Evolutionary conservation across 2,888 invertebrate genomes (phyloP), one percentile per base, ranked within the genome.

Genomic region (Elysia crispata): DNA sequence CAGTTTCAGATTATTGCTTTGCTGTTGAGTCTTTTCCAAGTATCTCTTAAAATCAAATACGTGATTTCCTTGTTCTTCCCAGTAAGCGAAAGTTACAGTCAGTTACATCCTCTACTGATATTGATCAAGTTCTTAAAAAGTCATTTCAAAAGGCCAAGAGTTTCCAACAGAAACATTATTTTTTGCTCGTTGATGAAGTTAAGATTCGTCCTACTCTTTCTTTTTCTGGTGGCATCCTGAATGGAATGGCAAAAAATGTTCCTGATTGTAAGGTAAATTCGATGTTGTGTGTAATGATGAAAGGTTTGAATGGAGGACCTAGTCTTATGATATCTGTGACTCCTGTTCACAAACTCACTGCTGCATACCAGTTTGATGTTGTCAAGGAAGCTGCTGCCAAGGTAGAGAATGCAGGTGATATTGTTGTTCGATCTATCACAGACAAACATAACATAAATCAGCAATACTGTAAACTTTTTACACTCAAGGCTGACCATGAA

Each of bases 381-480:
- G 76, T 76, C 15, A 57, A 76, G 25, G 62, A 62, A 15, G 76
- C 76, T 31, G 33, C 76, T 1, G 33, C 62, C 30, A 6, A 30
- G 20, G 60, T 76, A 60, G 60, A 76, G 31, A 76, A 30, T 15
- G 11, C 64, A 33, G 76, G 76, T 23, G 76, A 30, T 3, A 60
- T 31, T 25, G 76, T 76, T 1, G 13, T 60, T 6, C 62, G 76
- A 11, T 76, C 76, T 5, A 76, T 76, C 1, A 76, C 76, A 25
- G 76, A 76, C 62, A 76, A 76, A n/a, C 60, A 57, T 18, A 76
- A 76, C n/a, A 62, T 60, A 1, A 76, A 76, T 28, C 76, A 76
- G 23, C 76, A 11, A 13, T 76, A 30, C 31, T 57, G 62, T 31
- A 76, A 76, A 62, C 1, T 76, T 5, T 76, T 76, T 33, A 33